Conservation (phyloP, 1,140 invertebrate genomes). For the Galleria mellonella region DNA sequence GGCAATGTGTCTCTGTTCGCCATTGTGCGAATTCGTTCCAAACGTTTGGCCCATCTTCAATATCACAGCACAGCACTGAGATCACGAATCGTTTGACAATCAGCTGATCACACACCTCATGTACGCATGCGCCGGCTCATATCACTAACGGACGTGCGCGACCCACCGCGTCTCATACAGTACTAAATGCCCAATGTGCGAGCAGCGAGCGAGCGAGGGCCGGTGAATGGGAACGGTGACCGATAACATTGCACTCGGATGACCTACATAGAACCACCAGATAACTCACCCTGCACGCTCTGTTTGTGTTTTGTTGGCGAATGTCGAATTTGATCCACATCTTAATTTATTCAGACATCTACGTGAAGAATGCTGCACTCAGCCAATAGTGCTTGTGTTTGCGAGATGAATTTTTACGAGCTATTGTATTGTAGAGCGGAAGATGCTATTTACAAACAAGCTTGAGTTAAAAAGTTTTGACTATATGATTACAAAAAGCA, state of each 20-base stretch:
- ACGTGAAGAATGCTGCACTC: too few relatives aligned
- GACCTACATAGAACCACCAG: conserved; percentile 32
- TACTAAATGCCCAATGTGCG: neutral
- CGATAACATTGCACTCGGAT: conserved; percentile 32
- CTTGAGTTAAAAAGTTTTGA: too few relatives aligned
- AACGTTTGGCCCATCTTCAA: conserved; percentile 55
- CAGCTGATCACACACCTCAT: conserved; percentile 32
- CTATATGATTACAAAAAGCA: too few relatives aligned
- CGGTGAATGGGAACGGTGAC: conserved; percentile 27
- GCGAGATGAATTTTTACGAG: too few relatives aligned
- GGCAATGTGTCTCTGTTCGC: conserved; percentile 39
- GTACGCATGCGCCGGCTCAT: conserved; percentile 31
- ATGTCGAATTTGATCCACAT: too few relatives aligned
- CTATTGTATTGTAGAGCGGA: too few relatives aligned
- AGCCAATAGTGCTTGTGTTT: too few relatives aligned
- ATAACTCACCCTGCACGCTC: neutral
- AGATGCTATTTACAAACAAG: too few relatives aligned
- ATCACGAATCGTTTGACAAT: conserved; percentile 22
- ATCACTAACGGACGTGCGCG: conserved; percentile 26
- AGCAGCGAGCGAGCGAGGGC: conserved; percentile 12
- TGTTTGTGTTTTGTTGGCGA: neutral
- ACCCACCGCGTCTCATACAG: conserved; percentile 21
- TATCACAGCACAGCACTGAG: conserved; percentile 27
- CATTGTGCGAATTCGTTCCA: conserved; percentile 52
- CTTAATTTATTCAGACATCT: too few relatives aligned